Evolutionary conservation across 2,888 invertebrate species (phyloP), one percentile per base, ranked within the genome.

Genomic region (Notocelia uddmanniana): DNA sequence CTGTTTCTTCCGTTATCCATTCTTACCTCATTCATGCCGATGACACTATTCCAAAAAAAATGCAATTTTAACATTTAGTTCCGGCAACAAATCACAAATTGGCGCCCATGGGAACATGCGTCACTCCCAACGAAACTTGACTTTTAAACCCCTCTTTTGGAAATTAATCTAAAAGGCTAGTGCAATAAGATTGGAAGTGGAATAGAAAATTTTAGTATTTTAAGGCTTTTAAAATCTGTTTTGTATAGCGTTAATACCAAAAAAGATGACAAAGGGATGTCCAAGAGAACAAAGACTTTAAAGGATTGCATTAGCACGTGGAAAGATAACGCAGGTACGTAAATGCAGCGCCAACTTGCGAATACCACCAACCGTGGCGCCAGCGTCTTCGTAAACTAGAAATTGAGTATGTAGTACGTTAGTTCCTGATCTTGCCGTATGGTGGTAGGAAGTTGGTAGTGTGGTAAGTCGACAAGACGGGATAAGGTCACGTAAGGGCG

Each of bases 401-500:
- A 10, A 23, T 21, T 63, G 9, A n/a, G 52, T 54, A 34, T 23
- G 10, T 2, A 54, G 8, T n/a, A 21, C n/a, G 10, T 9, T 52
- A 64, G 64, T 64, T 54, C 52, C 11, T 19, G 2, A 64, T 23
- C 21, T n/a, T 2, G n/a, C 37, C 64, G 52, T 1, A n/a, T 19
- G 21, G 18, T 11, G 11, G 26, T n/a, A 62, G 3, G 15, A 74
- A 78, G 81, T 79, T 80, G 83, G 84, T 79, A 74, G 69, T 75
- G 80, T 73, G 75, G 76, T 87, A 90, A 90, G 85, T 85, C 77
- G 76, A 63, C 69, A 67, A 73, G 68, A 64, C 73, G 78, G 76
- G 76, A 79, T 75, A 77, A 68, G 50, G 78, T 83, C 92, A 92
- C 92, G 92, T 91, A 83, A 79, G 68, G 75, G 69, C 68, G 34